Evolutionary conservation across 2,888 invertebrate species (phyloP).

Genomic region (Gastracanthus pulcherrimus): DNA sequence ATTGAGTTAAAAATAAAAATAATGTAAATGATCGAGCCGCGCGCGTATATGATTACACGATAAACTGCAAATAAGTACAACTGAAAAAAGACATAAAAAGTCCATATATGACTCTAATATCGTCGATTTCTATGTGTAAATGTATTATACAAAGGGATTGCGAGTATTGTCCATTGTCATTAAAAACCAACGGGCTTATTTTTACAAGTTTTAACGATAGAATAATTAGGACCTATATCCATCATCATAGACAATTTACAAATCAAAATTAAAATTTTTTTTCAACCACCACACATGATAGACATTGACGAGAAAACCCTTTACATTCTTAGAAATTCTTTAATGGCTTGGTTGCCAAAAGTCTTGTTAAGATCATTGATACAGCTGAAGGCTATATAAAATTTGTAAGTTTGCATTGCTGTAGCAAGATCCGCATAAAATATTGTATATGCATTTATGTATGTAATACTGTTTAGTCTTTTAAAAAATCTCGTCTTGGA

Average conservation of each 20-base stretch:
- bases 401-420: constrained; percentile 44
- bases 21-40: constrained; percentile 49
- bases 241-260: constrained; percentile 53
- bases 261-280: constrained; percentile 48
- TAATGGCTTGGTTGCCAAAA: constrained; percentile 24
- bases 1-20: constrained; percentile 60
- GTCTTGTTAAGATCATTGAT: constrained; percentile 44
- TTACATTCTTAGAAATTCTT: constrained; percentile 42
- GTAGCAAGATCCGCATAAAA: constrained; percentile 45
- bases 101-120: constrained; percentile 49
- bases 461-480: constrained; percentile 59
- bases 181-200: constrained; percentile 62
- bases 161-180: constrained; percentile 72
- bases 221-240: constrained; percentile 41
- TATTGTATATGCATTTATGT: constrained; percentile 48
- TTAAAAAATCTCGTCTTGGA: constrained; percentile 57
- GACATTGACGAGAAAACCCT: constrained; percentile 45
- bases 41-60: constrained; percentile 38
- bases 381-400: constrained; percentile 37
- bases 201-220: constrained; percentile 51
- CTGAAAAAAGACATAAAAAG: constrained; percentile 56
- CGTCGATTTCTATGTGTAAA: constrained; percentile 58
- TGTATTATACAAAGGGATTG: constrained; percentile 67
- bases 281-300: constrained; percentile 40
- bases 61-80: constrained; percentile 60